Evolutionary conservation across 2,797 vertebrate species (phyloP), one percentile per base, ranked within the genome.

Genomic region (Pangasius larnaudii): DNA sequence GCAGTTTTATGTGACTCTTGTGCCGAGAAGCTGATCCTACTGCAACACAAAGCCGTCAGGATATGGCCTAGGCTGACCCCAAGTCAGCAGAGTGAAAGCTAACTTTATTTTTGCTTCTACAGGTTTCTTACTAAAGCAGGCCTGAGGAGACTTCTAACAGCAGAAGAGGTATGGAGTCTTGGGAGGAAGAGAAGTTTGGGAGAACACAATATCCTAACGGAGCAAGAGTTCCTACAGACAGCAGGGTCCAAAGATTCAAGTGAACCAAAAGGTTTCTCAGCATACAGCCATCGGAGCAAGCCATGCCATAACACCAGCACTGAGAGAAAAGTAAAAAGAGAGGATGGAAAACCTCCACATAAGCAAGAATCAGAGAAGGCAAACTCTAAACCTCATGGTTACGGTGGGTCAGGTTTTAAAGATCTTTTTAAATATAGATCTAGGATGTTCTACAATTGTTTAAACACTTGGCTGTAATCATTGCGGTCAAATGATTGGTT

Each of bases 111-210:
- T 86, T 88, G 80, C 65, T 85, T 85, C 67, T 56, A 42, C 85
- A 92, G 90, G 33, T 91, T 91, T 77, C 84, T 92, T 61, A 89
- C 88, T 61, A 92, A 91, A 84, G 82, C 89, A 75, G 86, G 89
- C 79, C 86, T 91, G 65, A 89, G 89, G 86, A 89, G 85, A 67
- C 58, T 91, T 30, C 83, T 92, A 49, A 85, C 88, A 24, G 87
- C 90, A 80, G 90, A 92, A 39, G 89, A 91, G 78, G 89, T 91
- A 65, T 90, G 91, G 90, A 89, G 58, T 77, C 89, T 89, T 78
- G 88, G 89, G 69, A 91, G 49, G 42, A 92, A 90, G 85, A 90
- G 79, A 84, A 91, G 85, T 75, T 87, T 87, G 58, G 85, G 83
- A 63, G 88, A 91, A 84, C 85, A 77, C n/a, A 51, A 49, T 67